Conservation (phyloP, 2,797 vertebrate genomes). For the Simalia tracyae region DNA sequence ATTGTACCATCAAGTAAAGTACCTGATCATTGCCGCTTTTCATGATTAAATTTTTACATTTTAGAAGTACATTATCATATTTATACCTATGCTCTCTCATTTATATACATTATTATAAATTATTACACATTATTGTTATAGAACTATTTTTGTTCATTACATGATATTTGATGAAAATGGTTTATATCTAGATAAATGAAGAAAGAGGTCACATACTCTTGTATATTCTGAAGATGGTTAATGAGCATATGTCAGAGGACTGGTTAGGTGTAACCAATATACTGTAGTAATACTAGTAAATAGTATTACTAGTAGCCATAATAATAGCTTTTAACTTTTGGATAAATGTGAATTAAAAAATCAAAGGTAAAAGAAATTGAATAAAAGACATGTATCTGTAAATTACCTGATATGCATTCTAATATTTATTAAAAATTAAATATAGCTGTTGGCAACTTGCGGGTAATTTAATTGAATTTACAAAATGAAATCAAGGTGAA, state of each 20-base stretch:
- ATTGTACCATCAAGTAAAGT: not conserved
- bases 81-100: not conserved
- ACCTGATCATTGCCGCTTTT: not conserved
- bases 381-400: not conserved
- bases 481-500: not conserved
- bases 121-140: not conserved
- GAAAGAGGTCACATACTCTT: not conserved
- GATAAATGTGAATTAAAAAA: not conserved
- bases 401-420: not conserved
- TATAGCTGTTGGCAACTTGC: not conserved
- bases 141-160: not conserved
- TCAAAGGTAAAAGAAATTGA: not conserved
- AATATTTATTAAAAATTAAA: not conserved
- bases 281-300: not conserved
- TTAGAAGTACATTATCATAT: not conserved
- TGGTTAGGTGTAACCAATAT: not conserved
- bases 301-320: not conserved
- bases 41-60: not conserved
- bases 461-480: not conserved
- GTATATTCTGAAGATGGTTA: not conserved
- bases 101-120: not conserved
- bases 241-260: not conserved
- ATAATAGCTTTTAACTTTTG: not conserved
- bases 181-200: not conserved
- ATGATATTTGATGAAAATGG: not conserved